Conservation (phyloP, 2,797 vertebrate species). For the Xiphorhynchus erythropygius region DNA sequence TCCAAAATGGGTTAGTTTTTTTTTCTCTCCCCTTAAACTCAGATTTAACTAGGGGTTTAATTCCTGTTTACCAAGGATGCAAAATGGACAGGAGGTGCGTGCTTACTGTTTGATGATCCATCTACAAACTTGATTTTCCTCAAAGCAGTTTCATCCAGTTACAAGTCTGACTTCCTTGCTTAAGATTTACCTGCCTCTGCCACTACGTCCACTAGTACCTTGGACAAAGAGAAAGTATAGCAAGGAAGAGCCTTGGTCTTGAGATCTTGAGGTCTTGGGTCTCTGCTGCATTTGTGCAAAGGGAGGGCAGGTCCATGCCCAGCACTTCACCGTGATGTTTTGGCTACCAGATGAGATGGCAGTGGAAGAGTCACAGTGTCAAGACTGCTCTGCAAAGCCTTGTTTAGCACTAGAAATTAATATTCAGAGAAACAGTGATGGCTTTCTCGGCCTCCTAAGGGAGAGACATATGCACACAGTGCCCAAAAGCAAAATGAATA, state of each 20-base stretch:
- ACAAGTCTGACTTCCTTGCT: neutral
- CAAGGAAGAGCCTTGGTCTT: neutral
- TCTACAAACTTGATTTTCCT: neutral
- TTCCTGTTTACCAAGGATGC: neutral
- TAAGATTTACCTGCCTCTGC: neutral
- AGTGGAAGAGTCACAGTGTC: rapidly evolving
- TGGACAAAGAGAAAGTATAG: neutral
- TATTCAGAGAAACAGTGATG: neutral
- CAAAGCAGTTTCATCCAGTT: neutral
- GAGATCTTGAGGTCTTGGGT: neutral
- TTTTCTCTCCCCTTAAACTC: neutral
- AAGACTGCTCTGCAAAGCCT: neutral
- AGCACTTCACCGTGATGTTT: neutral
- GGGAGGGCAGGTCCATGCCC: neutral
- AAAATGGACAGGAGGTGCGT: neutral
- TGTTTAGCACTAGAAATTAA: neutral
- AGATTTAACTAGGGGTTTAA: neutral
- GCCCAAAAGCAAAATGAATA: neutral
- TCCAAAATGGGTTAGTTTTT: neutral
- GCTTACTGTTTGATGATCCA: neutral
- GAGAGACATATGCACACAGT: rapidly evolving
- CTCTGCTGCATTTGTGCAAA: neutral
- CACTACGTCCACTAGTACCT: rapidly evolving
- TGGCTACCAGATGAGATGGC: neutral
- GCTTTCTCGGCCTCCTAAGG: rapidly evolving